Base-by-base conservation (phyloP, 2,888 invertebrate species). In the Troides aeacus region DNA sequence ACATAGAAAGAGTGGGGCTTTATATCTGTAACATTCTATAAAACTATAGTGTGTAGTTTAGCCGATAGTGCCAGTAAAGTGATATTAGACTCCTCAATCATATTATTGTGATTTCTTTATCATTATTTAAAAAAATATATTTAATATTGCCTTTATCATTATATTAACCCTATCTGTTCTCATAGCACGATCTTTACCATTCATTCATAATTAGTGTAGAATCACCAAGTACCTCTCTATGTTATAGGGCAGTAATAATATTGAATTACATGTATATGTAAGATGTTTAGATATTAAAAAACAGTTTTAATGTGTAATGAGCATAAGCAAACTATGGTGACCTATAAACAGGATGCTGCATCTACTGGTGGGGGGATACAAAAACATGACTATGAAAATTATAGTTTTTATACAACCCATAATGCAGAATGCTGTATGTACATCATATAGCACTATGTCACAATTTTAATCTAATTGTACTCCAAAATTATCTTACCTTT, bases 41-140 rank as follows among this genome's bases (percentile, higher is more conserved):
- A 65, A 62, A 64, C 62, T 71, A 71, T 74, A 74, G 74, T 64
- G 62, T 66, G 69, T 74, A 77, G 72, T 74, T 75, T 75, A 78
- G 74, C 74, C 68, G 70, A 77, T 75, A 78, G 77, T 76, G 74
- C 75, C 75, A 76, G 75, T 76, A 75, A 78, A 75, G 78, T 78
- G 77, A 78, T 77, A 79, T 76, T 79, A 76, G 77, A 74, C 72
- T 73, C 75, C 72, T 73, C 72, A 69, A 74, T 74, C 74, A 63
- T 71, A 74, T 74, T 71, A 68, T 71, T 74, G 68, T 64, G 46
- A 67, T 61, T 73, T 62, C 69, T 72, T 70, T 74, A 62, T 69
- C 62, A 39, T 70, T 66, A 65, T 70, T 65, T 63, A 65, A 23
- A 58, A 59, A 68, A 63, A 65, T 23, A 21, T 57, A 50, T 64